phyloP scores from a whole-genome alignment of 1,140 invertebrate genomes.

The Teleogryllus occipitalis region DNA sequence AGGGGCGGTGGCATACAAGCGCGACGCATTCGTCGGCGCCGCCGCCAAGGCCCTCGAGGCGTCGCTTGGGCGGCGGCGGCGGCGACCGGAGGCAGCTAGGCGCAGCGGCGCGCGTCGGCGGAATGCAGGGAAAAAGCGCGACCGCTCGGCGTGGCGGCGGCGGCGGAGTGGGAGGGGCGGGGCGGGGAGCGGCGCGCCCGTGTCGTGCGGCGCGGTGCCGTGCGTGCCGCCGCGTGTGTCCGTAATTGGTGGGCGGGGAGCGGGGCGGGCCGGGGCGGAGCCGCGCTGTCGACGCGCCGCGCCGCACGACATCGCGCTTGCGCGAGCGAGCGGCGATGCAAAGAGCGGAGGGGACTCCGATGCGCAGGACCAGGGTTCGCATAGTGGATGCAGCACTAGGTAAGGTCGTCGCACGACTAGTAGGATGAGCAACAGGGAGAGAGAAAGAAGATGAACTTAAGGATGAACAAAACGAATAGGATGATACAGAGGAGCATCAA shows the following conservation, averaged over 20 bases:
- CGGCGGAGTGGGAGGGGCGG: slow-evolving; percentile 1
- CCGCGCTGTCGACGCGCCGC: neutral
- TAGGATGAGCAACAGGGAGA: neutral
- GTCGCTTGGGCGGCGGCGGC: too few species aligned
- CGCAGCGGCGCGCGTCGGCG: too few species aligned
- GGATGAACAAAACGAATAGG: neutral
- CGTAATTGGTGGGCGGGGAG: slow-evolving; percentile 9
- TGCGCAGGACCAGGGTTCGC: too few species aligned
- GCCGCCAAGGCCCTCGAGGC: too few species aligned
- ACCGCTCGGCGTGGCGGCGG: too few species aligned
- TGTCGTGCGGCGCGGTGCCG: slow-evolving; percentile 17
- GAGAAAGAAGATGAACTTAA: neutral
- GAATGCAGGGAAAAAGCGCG: too few species aligned
- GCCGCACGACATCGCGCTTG: slow-evolving; percentile 19
- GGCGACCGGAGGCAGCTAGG: too few species aligned
- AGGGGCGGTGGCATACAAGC: too few species aligned
- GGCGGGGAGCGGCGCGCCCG: slow-evolving; percentile 17
- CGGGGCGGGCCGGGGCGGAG: slow-evolving; percentile 2
- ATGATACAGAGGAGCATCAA: neutral
- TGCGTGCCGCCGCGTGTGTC: slow-evolving; percentile 11
- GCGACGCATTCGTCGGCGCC: too few species aligned
- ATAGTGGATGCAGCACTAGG: too few species aligned
- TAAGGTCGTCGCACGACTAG: too few species aligned
- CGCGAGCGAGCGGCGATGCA: neutral
- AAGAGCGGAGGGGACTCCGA: too few species aligned